Conservation (phyloP, 2,113 vertebrate genomes). For the Empidonax alnorum region DNA sequence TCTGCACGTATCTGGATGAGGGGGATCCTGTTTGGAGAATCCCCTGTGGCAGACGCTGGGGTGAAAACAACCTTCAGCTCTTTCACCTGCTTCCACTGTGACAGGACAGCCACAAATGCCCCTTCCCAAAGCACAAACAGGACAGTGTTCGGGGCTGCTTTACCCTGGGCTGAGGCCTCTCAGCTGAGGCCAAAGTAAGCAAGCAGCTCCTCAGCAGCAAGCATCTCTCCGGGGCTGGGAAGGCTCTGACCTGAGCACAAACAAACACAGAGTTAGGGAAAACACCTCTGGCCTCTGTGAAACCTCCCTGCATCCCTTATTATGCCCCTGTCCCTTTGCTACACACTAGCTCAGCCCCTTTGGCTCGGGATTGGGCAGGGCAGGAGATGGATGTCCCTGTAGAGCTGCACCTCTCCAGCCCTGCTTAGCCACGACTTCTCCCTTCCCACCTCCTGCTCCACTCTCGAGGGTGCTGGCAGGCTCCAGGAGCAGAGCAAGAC, state of each 20-base stretch:
- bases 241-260: not conserved
- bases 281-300: not conserved
- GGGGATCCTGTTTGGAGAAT: not conserved
- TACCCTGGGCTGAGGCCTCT: not conserved
- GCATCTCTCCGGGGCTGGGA: not conserved
- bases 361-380: rapidly evolving
- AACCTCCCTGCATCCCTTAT: not conserved
- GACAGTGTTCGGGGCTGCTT: not conserved
- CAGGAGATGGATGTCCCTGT: not conserved
- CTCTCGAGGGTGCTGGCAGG: rapidly evolving
- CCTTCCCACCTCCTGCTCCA: not conserved
- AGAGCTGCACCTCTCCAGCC: not conserved
- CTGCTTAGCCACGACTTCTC: rapidly evolving
- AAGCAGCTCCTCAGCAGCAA: not conserved
- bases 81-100: rapidly evolving
- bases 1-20: not conserved
- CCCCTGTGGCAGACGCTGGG: not conserved
- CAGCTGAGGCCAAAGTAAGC: constrained; percentile 1
- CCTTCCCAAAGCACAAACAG: constrained; percentile 4
- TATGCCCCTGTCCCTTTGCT: not conserved
- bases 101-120: not conserved
- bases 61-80: not conserved
- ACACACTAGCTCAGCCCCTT: not conserved
- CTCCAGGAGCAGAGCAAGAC: not conserved
- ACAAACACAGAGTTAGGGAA: not conserved